Conservation (phyloP, 1,140 invertebrate species). For the Radopholus similis region DNA sequence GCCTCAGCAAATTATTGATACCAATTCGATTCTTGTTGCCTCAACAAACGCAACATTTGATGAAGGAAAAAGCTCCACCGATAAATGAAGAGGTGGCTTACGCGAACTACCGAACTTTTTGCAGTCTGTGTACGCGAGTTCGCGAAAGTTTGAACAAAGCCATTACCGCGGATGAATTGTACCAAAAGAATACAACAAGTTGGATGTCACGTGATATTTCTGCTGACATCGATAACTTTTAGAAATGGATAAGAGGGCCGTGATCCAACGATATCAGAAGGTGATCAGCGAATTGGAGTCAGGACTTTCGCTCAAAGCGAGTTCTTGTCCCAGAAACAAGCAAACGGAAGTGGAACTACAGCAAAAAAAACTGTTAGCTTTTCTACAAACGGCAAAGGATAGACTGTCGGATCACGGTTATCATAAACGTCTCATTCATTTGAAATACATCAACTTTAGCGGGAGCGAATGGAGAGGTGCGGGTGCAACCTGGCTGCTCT, state of each 20-base stretch:
- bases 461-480: no score
- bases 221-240: no score
- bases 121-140: neutral
- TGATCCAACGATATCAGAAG: conserved; percentile 3
- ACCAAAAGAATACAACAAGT: neutral
- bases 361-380: conserved; percentile 1
- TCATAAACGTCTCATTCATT: no score
- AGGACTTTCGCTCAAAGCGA: neutral
- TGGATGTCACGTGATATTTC: no score
- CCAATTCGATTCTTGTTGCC: neutral
- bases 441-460: no score
- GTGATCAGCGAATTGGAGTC: neutral
- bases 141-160: conserved; percentile 9
- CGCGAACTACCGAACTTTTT: conserved; percentile 14
- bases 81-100: conserved; percentile 12
- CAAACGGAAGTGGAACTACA: conserved; percentile 6
- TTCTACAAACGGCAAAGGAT: neutral
- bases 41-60: conserved; percentile 2
- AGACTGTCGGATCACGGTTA: no score
- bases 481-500: no score
- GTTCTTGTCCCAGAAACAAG: conserved; percentile 4
- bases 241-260: conserved; percentile 8
- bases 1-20: neutral
- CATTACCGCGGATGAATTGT: conserved; percentile 17
- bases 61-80: neutral